Percentiles rank a stretch among this genome's conserved stretches.
phyloP scores from a whole-genome alignment of 2,888 invertebrate genomes.

The Epinotia ramella region DNA sequence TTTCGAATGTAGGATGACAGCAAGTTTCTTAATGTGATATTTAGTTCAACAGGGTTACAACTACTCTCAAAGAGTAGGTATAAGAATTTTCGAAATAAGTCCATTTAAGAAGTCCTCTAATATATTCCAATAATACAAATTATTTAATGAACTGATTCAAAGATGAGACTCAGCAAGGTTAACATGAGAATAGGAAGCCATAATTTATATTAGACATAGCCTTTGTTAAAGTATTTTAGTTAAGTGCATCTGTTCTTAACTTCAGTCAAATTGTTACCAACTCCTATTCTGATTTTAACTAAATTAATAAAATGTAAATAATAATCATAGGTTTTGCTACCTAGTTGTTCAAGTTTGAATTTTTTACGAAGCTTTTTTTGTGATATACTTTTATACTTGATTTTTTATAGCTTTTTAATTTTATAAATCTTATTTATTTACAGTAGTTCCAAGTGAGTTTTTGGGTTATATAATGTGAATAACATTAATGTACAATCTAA shows the following conservation, averaged over 20 bases:
- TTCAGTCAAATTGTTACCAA: constrained; percentile 40
- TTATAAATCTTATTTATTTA: constrained; percentile 56
- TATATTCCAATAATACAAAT: constrained; percentile 9
- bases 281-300: constrained; percentile 59
- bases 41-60: too few relatives aligned
- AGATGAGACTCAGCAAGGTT: constrained; percentile 52
- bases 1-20: too few relatives aligned
- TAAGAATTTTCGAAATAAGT: too few relatives aligned
- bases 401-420: constrained; percentile 47
- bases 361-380: constrained; percentile 44
- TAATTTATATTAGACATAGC: constrained; percentile 46
- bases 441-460: constrained; percentile 30
- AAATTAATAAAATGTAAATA: constrained; percentile 46
- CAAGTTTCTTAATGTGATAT: too few relatives aligned
- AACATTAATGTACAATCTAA: constrained; percentile 57
- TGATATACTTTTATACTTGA: constrained; percentile 42
- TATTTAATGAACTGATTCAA: constrained; percentile 36
- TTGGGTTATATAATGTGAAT: constrained; percentile 61
- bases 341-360: constrained; percentile 45
- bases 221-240: constrained; percentile 22
- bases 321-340: constrained; percentile 41
- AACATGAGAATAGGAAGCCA: constrained; percentile 57
- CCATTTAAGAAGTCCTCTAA: too few relatives aligned
- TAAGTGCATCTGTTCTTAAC: constrained; percentile 9
- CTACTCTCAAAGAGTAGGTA: too few relatives aligned